These are phyloP conservation scores for Callosobruchus maculatus DNA, from an alignment of 2,888 invertebrate species.

Conservation along the genomic window DNA sequence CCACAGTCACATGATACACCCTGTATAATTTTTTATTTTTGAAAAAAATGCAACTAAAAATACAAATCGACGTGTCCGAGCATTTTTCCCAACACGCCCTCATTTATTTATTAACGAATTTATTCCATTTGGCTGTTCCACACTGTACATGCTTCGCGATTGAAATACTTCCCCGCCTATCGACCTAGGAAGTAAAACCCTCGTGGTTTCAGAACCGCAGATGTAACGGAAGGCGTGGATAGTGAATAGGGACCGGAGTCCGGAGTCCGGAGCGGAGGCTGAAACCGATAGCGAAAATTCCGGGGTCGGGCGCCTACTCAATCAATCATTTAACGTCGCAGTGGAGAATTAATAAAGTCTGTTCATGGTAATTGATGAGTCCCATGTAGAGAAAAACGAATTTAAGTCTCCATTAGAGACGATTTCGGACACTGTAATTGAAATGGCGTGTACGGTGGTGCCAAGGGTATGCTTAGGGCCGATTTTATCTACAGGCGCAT, in stretches of 20 bases:
- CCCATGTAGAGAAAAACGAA: conserved; percentile 20
- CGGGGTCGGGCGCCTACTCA: not conserved
- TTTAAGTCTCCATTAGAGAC: conserved; percentile 1
- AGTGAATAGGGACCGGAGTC: too few species aligned
- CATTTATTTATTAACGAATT: too few species aligned
- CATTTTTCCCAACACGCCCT: too few species aligned
- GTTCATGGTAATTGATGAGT: conserved; percentile 20
- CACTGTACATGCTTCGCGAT: too few species aligned
- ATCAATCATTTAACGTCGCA: conserved; percentile 1
- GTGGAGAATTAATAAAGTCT: conserved; percentile 1
- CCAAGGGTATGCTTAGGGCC: not conserved
- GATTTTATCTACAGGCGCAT: too few species aligned
- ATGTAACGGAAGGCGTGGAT: not conserved
- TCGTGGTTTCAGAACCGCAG: not conserved
- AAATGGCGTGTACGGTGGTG: not conserved
- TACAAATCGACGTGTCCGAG: too few species aligned
- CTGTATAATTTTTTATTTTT: too few species aligned
- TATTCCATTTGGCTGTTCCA: too few species aligned
- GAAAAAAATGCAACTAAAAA: too few species aligned
- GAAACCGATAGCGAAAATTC: not conserved
- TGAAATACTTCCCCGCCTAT: too few species aligned
- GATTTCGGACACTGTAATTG: not conserved
- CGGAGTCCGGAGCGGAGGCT: not conserved
- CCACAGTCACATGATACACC: too few species aligned
- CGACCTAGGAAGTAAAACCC: too few species aligned